phyloP scores from a whole-genome alignment of 2,113 vertebrate species.

The Tursiops truncatus region DNA sequence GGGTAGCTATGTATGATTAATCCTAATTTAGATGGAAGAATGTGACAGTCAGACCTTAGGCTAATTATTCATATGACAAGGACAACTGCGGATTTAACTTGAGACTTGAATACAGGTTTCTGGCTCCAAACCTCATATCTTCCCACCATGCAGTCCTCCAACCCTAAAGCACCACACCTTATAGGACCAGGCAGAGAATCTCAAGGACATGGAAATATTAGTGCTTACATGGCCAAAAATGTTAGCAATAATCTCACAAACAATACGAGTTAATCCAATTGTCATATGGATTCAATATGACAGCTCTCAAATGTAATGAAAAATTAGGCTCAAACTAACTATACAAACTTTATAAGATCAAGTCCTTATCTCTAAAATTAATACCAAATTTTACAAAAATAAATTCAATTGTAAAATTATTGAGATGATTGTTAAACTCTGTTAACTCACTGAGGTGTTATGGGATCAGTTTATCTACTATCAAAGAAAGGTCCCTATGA shows the following conservation, averaged over 20 bases:
- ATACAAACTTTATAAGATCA: background rate
- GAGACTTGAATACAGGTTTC: background rate
- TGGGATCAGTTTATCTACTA: background rate
- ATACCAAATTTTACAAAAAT: constrained; percentile 6
- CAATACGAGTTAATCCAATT: background rate
- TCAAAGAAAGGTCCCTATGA: background rate
- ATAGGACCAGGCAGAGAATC: background rate
- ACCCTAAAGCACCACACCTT: background rate
- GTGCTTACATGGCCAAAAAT: background rate
- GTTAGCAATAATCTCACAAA: background rate
- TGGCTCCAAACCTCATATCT: background rate
- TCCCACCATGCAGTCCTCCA: background rate
- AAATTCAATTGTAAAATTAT: background rate
- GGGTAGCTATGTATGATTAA: background rate
- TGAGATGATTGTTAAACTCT: background rate
- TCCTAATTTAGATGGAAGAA: background rate
- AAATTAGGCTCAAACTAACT: background rate
- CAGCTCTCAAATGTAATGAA: background rate
- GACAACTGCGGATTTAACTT: background rate
- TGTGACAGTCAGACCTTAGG: background rate
- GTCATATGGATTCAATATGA: background rate
- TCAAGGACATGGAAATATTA: background rate
- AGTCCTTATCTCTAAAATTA: background rate
- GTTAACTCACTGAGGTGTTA: background rate
- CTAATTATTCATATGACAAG: background rate